phyloP scores from a whole-genome alignment of 2,113 vertebrate species.

The Lates calcarifer region DNA sequence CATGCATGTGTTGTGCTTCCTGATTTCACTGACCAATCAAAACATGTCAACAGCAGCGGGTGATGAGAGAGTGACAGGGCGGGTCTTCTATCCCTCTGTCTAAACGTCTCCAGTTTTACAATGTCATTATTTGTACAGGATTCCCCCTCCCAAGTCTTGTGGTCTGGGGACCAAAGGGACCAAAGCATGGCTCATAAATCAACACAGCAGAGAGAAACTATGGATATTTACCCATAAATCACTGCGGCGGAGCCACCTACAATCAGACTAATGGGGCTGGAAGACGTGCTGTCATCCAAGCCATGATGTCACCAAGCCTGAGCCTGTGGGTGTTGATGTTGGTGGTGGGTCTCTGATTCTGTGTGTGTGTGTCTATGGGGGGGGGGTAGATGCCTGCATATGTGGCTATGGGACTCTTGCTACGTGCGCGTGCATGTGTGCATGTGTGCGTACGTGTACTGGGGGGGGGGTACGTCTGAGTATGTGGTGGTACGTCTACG shows the following conservation, averaged over 20 bases:
- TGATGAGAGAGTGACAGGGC: conserved; percentile 64
- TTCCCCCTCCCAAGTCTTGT: conserved; percentile 76
- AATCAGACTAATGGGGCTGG: conserved; percentile 85
- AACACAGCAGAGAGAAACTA: conserved; percentile 70
- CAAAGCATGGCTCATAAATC: conserved; percentile 84
- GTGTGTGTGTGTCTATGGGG: conserved; percentile 23
- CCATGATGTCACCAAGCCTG: conserved; percentile 84
- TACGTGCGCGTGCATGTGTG: conserved; percentile 24
- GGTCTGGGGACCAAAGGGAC: conserved; percentile 79
- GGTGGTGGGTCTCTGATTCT: conserved; percentile 68
- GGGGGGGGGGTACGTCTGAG: conserved; percentile 57
- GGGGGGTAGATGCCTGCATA: conserved; percentile 40
- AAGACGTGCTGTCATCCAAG: conserved; percentile 87
- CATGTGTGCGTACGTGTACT: conserved; percentile 16
- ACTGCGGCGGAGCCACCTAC: conserved; percentile 84
- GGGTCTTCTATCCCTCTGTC: conserved; percentile 43
- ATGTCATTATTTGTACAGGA: conserved; percentile 79
- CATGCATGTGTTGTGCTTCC: neutral
- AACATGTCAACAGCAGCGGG: conserved; percentile 32
- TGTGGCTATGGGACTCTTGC: conserved; percentile 48
- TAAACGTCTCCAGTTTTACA: conserved; percentile 72
- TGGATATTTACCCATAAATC: conserved; percentile 86
- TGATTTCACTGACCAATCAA: conserved; percentile 43
- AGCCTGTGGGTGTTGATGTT: conserved; percentile 78
- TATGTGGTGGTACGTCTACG: conserved; percentile 72